A percentile compares a stretch with the other conserved stretches of the same genome.
phyloP scores from a whole-genome alignment of 2,797 vertebrate species.

The Bufotes viridis region DNA sequence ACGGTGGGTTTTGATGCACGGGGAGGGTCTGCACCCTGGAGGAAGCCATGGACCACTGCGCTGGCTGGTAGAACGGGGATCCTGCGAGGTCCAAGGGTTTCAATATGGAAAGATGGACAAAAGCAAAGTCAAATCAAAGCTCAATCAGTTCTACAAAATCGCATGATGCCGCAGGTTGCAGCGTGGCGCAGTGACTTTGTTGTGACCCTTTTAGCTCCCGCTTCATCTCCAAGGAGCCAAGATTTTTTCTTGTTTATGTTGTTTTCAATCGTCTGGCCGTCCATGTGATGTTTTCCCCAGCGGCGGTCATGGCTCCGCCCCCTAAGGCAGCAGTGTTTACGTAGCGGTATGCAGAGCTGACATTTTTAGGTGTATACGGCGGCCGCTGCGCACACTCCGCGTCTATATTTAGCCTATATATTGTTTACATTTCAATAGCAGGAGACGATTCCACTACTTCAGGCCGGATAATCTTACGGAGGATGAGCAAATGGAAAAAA shows the following conservation, averaged over 20 bases:
- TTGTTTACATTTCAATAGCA: conserved; percentile 43
- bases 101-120: too few relatives aligned
- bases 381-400: background rate
- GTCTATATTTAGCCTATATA: conserved; percentile 34
- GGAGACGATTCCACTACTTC: conserved; percentile 25
- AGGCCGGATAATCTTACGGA: conserved; percentile 26
- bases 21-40: too few relatives aligned
- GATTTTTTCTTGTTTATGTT: background rate
- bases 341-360: background rate
- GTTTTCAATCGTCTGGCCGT: background rate
- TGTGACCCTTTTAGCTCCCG: background rate
- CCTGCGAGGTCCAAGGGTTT: too few relatives aligned
- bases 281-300: background rate
- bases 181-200: background rate
- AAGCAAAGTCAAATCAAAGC: too few relatives aligned
- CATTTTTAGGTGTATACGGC: background rate
- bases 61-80: too few relatives aligned
- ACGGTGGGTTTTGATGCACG: too few relatives aligned
- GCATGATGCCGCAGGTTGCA: background rate
- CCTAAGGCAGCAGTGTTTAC: background rate
- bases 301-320: background rate
- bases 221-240: background rate
- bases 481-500: conserved; percentile 35
- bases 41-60: too few relatives aligned
- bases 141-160: background rate